Base-by-base conservation (phyloP, 2,113 vertebrate species). In the Strix aluco region DNA sequence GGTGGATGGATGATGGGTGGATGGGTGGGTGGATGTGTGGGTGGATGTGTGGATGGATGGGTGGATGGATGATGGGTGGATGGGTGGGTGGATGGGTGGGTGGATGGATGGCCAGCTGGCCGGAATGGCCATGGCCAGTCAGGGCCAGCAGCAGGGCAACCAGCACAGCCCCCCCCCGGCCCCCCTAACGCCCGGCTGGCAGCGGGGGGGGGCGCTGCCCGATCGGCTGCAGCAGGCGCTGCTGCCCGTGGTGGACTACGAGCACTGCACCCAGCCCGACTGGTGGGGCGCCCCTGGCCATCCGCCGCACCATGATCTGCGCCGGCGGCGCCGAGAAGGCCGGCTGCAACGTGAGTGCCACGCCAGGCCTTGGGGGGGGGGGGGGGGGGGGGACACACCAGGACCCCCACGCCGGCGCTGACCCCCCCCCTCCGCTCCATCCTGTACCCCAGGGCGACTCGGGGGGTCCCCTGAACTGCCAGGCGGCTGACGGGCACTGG, bases 331-430 rank as follows among this genome's bases (percentile, higher is more conserved):
- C 44, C 0, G 89, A 92, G 20, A 65, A 83, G 36, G 7, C 94
- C 0, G 88, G 94, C 38, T 96, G 96, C 88, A 91, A 94, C 0
- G 88, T 94, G 84, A 87, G 96, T 74, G 46, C 40, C 3, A 0
- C 0, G 0, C 36, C 3, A 5, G 7, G 11, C 3, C 0, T 0
- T 25, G 25, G 16, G 0, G 6, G 6, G 13, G 7, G 11, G 57
- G 22, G 14, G 25, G 16, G 0, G 6, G 6, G 13, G 7, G 11
- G 57, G 22, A 15, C 10, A 29, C 1, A 1, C 47, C 0, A 0
- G 34, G 15, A 3, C 5, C 12, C n/a, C 5, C 38, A 3, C 3
- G 5, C 4, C 1, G 9, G 42, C 3, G 7, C 67, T 79, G 44
- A 88, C 19, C 3, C n/a, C 18, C 6, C 5, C 9, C 34, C 16